Base-by-base conservation (phyloP, 2,888 invertebrate genomes). In the Bombylius discolor region DNA sequence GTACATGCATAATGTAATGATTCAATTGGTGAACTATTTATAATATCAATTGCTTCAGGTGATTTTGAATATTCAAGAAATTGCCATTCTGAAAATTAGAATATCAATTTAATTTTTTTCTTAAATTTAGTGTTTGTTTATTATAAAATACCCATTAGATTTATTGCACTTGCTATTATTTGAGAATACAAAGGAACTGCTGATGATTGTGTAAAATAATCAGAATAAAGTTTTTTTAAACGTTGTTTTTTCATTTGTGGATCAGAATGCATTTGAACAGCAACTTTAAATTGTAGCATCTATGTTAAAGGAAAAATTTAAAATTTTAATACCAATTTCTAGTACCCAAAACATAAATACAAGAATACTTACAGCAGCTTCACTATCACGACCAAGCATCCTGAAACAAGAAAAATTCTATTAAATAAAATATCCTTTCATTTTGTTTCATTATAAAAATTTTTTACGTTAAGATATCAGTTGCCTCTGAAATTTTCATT, bases 401-500 rank as follows among this genome's bases (percentile, higher is more conserved):
- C 84, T 84, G 70, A 34, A 78, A 13, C 12, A 23, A 1, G 23
- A 23, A 23, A 23, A 23, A 23, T 23, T 23, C 23, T 23, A 23
- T 23, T 23, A 23, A 23, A 23, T 23, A 23, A 23, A 23, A 3
- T 2, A 23, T 23, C 3, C 23, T 23, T 23, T 23, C 1, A 23
- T 23, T 23, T 23, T 23, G 23, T 3, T 23, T 23, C 23, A 23
- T 23, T 23, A 23, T 2, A 23, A 23, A 23, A 23, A 23, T 23
- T 23, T 42, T 81, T 77, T 76, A 87, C 87, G 84, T 83, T n/a
- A 89, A 75, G 55, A 87, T 71, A 70, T 87, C 85, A 4, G 82
- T 80, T 4, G 87, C 78, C 67, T 88, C 86, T 12, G 78, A 78
- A 39, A 83, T 77, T 60, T 83, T 81, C 59, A 84, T 79, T 62